Evolutionary conservation across 2,113 vertebrate species (phyloP).

Genomic region (Macrotis lagotis): DNA sequence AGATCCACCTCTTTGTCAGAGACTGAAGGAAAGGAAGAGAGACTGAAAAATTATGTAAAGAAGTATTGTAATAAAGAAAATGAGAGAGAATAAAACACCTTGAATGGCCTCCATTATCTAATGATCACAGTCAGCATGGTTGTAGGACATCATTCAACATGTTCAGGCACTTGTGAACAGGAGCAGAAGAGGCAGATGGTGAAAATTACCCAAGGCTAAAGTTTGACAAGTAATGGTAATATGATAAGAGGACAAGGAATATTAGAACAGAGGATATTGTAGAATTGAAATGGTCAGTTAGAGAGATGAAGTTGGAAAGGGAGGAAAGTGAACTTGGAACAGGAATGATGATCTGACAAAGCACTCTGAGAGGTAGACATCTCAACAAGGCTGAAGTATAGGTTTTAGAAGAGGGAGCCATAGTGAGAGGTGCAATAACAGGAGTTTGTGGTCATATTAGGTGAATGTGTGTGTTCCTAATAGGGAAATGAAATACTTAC

Average conservation of each 20-base stretch:
- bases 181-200: background rate
- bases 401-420: background rate
- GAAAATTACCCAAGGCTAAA: background rate
- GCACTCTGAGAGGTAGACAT: background rate
- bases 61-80: background rate
- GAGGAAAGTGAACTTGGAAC: background rate
- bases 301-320: background rate
- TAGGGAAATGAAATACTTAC: background rate
- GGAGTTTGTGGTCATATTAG: background rate
- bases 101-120: background rate
- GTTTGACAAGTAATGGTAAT: background rate
- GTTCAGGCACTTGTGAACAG: background rate
- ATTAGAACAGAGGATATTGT: background rate
- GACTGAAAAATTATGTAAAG: background rate
- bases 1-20: background rate
- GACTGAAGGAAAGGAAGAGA: background rate
- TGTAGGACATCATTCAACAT: background rate
- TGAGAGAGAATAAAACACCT: background rate
- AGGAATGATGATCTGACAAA: background rate
- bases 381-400: background rate
- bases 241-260: background rate
- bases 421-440: background rate
- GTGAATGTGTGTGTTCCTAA: background rate
- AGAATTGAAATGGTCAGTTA: background rate
- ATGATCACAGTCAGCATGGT: background rate